A percentile compares a stretch with the other conserved stretches of the same genome.
phyloP scores from a whole-genome alignment of 35 echinoderm and acorn worm genomes.

The Heliocidaris tuberculata region DNA sequence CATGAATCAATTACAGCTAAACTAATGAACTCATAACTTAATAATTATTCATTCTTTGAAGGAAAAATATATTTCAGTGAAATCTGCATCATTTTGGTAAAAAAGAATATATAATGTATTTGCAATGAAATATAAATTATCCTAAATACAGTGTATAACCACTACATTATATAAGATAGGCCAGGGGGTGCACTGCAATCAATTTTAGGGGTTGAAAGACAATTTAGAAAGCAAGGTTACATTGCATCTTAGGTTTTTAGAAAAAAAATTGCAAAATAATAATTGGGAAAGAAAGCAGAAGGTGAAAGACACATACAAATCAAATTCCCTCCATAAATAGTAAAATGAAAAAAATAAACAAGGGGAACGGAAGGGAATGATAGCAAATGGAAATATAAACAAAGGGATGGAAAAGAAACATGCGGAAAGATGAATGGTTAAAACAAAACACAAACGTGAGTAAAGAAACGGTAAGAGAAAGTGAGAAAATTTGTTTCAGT shows the following conservation, averaged over 20 bases:
- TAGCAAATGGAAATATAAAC: neutral
- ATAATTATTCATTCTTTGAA: too few relatives aligned
- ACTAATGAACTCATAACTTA: too few relatives aligned
- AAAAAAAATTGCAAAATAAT: neutral
- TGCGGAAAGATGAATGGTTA: neutral
- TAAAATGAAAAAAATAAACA: neutral
- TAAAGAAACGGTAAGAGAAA: slow-evolving; percentile 4
- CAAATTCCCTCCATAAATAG: neutral
- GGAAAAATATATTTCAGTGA: too few relatives aligned
- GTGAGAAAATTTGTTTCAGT: slow-evolving; percentile 37
- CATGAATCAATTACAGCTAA: too few relatives aligned
- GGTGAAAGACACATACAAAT: neutral
- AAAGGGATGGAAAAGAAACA: neutral
- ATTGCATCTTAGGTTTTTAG: neutral
- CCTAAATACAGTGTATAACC: neutral
- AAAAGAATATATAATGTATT: too few relatives aligned
- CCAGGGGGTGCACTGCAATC: neutral
- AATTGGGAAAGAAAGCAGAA: neutral
- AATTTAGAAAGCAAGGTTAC: neutral
- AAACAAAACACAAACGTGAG: neutral
- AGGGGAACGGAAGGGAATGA: too few relatives aligned
- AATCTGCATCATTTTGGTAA: too few relatives aligned
- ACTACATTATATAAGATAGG: neutral
- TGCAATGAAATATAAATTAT: neutral
- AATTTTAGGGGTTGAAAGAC: neutral